Conservation (phyloP, 2,797 vertebrate genomes). For the Platyrinchus mystaceus region DNA sequence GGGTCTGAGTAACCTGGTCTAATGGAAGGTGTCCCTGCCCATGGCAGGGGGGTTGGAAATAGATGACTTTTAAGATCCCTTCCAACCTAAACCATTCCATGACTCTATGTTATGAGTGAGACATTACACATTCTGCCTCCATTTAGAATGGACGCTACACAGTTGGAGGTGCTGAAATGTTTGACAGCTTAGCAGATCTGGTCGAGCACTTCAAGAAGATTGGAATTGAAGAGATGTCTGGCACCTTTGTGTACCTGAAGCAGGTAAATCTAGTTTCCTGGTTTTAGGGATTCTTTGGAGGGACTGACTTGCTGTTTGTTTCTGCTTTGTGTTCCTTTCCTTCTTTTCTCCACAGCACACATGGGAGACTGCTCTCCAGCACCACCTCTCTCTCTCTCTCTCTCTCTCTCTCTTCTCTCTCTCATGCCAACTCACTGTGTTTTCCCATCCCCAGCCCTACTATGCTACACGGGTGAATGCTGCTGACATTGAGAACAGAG, state of each 20-base stretch:
- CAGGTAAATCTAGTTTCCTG: conserved; percentile 77
- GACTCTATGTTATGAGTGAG: background rate
- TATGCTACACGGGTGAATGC: conserved; percentile 92
- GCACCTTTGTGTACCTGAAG: conserved; percentile 85
- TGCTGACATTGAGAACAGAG: conserved; percentile 90
- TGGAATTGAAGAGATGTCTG: conserved; percentile 91
- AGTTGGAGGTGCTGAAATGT: conserved; percentile 84
- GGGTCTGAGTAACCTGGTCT: background rate
- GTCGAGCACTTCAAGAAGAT: conserved; percentile 90
- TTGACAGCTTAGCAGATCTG: conserved; percentile 88
- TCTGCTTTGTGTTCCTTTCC: background rate
- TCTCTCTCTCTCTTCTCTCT: background rate
- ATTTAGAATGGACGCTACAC: conserved; percentile 88
- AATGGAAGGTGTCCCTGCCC: background rate
- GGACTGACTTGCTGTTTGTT: background rate
- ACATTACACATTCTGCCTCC: background rate
- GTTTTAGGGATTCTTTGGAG: background rate
- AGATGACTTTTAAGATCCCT: background rate
- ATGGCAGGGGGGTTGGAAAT: background rate
- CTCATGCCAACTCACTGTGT: background rate
- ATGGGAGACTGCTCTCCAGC: background rate
- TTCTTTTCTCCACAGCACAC: background rate
- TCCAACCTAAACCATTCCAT: background rate
- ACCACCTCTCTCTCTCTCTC: background rate
- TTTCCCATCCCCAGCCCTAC: conserved; percentile 81